Conservation (phyloP, 2,888 invertebrate species). For the Ichneumoninae sp. region DNA sequence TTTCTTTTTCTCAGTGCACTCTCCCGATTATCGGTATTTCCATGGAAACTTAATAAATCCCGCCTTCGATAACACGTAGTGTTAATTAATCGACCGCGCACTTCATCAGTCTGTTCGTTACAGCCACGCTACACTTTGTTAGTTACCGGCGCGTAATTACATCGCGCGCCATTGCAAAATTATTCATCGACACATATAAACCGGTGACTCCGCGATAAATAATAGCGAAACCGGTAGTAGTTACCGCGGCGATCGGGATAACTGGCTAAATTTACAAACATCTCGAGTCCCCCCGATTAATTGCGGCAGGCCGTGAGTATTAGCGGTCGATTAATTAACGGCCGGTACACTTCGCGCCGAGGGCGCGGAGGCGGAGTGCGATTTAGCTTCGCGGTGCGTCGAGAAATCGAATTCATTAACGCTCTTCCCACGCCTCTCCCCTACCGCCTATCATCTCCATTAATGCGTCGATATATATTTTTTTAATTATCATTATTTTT, state of each 20-base stretch:
- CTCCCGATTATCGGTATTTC: background rate
- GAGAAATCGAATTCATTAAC: constrained; percentile 61
- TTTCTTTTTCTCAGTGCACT: background rate
- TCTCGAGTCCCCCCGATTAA: constrained; percentile 47
- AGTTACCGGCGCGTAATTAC: background rate
- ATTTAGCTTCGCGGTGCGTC: constrained; percentile 19
- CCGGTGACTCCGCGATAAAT: constrained; percentile 6
- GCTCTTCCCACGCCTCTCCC: background rate
- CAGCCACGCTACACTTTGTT: background rate
- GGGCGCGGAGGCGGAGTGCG: background rate
- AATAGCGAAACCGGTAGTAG: background rate
- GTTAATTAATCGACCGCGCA: background rate
- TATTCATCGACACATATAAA: background rate
- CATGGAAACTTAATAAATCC: background rate
- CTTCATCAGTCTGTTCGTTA: background rate
- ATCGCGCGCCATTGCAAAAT: background rate
- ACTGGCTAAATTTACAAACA: constrained; percentile 51
- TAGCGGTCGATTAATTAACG: constrained; percentile 63
- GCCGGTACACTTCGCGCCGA: constrained; percentile 38
- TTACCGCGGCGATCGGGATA: background rate
- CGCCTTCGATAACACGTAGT: background rate
- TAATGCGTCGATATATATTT: background rate
- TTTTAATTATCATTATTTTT: too few species aligned
- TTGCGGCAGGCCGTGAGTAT: constrained; percentile 57
- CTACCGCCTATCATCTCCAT: background rate